Percentiles rank a stretch among this genome's conserved stretches.
phyloP scores from a whole-genome alignment of 2,113 vertebrate species.

The Uropsilus gracilis region DNA sequence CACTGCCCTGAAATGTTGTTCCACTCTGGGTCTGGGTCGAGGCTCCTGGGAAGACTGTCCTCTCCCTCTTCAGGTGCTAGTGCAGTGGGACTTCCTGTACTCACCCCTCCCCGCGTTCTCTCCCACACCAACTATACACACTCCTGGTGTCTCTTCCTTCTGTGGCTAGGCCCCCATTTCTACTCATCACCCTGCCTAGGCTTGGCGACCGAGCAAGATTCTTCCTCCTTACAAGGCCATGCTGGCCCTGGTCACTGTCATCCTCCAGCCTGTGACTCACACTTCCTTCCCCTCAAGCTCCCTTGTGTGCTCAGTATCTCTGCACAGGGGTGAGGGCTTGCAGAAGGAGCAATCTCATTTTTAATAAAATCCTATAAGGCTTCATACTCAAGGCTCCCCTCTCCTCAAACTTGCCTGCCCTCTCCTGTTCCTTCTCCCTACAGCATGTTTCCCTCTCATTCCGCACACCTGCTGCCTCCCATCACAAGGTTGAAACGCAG shows the following conservation, averaged over 20 bases:
- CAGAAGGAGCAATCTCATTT: neutral
- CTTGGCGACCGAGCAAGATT: neutral
- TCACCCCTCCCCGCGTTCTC: no score
- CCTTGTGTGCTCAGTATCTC: neutral
- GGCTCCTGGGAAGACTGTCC: no score
- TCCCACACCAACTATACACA: no score
- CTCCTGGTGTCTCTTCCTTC: neutral
- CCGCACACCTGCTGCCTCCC: neutral
- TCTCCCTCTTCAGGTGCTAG: no score
- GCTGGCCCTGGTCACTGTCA: slow-evolving; percentile 43
- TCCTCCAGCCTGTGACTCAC: neutral
- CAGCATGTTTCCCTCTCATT: neutral
- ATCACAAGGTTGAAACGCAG: neutral
- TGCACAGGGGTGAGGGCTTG: neutral
- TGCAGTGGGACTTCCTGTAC: neutral
- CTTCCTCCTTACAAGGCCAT: slow-evolving; percentile 15
- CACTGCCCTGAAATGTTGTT: no score
- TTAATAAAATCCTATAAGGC: neutral
- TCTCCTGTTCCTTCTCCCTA: neutral
- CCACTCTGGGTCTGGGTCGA: no score
- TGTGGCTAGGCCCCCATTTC: neutral
- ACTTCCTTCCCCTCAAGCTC: neutral
- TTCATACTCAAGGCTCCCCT: neutral
- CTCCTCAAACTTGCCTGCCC: neutral
- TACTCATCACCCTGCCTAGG: neutral